Percentiles rank a stretch among this genome's conserved stretches.
These are phyloP conservation scores for Perca fluviatilis DNA, from an alignment of 2,113 vertebrate genomes.

Conservation along the genomic window DNA sequence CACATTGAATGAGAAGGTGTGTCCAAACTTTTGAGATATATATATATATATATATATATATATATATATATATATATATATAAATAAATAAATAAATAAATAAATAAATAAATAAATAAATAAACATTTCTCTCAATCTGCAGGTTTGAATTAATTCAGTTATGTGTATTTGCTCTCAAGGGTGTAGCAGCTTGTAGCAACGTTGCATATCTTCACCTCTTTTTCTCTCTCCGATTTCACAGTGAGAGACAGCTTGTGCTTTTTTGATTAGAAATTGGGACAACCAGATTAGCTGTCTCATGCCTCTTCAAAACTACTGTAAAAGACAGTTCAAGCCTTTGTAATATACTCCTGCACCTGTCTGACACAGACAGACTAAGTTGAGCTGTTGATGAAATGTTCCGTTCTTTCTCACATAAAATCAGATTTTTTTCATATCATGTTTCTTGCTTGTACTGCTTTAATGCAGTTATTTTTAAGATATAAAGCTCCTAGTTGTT, in stretches of 20 bases:
- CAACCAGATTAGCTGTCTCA: constrained; percentile 15
- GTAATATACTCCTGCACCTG: neutral
- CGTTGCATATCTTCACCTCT: neutral
- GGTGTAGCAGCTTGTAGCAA: constrained; percentile 11
- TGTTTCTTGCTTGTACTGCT: neutral
- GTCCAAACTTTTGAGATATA: too few relatives aligned
- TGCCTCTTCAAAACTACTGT: constrained; percentile 11
- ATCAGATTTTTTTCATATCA: neutral
- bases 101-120: too few relatives aligned
- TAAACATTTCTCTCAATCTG: constrained; percentile 13
- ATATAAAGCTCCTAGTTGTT: neutral
- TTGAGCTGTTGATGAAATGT: constrained; percentile 19
- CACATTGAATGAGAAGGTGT: too few relatives aligned
- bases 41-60: too few relatives aligned
- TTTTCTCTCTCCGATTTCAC: constrained; percentile 30
- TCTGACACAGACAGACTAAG: constrained; percentile 9
- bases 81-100: neutral
- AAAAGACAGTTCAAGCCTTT: constrained; percentile 9
- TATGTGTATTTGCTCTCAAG: neutral
- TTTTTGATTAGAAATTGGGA: constrained; percentile 42
- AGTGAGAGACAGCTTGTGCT: constrained; percentile 37
- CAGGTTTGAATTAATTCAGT: constrained; percentile 10
- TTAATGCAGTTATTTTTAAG: neutral
- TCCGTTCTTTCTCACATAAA: constrained; percentile 3
- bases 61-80: too few relatives aligned